These are phyloP conservation scores for Gastracanthus pulcherrimus DNA, from an alignment of 2,888 invertebrate species.

Conservation along the genomic window DNA sequence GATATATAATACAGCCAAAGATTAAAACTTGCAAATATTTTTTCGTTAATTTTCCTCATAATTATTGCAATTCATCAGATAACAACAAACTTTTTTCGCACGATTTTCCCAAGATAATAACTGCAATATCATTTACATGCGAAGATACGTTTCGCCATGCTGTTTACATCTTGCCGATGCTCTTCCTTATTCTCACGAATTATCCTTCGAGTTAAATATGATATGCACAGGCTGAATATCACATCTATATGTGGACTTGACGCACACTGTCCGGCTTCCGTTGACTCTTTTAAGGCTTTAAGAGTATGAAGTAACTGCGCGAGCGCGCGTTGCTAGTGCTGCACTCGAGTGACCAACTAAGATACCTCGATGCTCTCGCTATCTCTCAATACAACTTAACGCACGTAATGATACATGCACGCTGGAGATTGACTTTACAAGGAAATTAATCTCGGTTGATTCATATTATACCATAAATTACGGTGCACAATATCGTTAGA, in stretches of 20 bases:
- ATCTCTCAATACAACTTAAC: neutral
- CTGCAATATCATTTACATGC: neutral
- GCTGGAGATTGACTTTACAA: neutral
- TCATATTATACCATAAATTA: neutral
- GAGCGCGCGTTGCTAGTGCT: conserved; percentile 1
- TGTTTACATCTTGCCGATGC: too few species aligned
- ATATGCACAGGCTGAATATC: too few species aligned
- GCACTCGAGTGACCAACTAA: neutral
- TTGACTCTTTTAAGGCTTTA: conserved; percentile 50
- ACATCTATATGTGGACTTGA: neutral
- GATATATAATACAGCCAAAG: neutral
- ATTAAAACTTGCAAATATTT: neutral
- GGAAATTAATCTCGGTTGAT: conserved; percentile 14
- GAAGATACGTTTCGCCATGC: neutral
- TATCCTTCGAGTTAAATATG: too few species aligned
- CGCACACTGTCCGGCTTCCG: conserved; percentile 36
- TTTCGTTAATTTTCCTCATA: neutral
- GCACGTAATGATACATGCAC: neutral
- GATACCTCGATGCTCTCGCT: neutral
- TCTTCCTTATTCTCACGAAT: too few species aligned
- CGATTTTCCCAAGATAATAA: neutral
- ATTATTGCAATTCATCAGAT: neutral
- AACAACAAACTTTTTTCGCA: neutral
- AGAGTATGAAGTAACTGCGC: conserved; percentile 36
- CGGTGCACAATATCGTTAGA: neutral